Percentiles rank a stretch among this genome's conserved stretches.
Conservation (phyloP, 2,797 vertebrate genomes). For the Artibeus jamaicensis region DNA sequence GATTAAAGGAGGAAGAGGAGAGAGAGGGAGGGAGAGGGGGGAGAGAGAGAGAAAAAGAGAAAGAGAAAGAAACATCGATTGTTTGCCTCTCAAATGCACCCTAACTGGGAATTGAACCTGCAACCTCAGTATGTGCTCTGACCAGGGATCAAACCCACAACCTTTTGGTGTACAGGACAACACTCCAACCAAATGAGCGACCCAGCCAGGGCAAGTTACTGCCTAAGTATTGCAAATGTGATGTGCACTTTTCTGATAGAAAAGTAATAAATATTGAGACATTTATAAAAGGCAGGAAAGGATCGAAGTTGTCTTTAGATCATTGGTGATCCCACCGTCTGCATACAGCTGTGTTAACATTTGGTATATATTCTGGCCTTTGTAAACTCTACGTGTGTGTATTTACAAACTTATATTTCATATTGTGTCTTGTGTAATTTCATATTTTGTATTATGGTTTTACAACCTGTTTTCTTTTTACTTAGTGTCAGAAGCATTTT, state of each 20-base stretch:
- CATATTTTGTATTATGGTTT: neutral
- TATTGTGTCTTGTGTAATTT: no score
- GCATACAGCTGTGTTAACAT: neutral
- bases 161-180: neutral
- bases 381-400: neutral
- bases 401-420: neutral
- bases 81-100: neutral
- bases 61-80: neutral
- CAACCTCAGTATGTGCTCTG: neutral
- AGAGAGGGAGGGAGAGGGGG: neutral
- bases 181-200: neutral
- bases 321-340: neutral
- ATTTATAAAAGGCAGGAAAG: neutral
- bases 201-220: neutral
- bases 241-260: neutral
- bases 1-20: neutral
- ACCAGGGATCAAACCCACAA: neutral
- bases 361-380: neutral
- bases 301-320: neutral
- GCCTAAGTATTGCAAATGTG: neutral
- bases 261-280: neutral
- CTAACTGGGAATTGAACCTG: neutral
- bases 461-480: neutral
- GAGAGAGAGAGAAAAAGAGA: no score
- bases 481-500: neutral